A percentile compares a stretch with the other conserved stretches of the same genome.
Evolutionary conservation across 35 echinoderm and acorn worm genomes (phyloP).

Genomic region (Holothuria glaberrima): DNA sequence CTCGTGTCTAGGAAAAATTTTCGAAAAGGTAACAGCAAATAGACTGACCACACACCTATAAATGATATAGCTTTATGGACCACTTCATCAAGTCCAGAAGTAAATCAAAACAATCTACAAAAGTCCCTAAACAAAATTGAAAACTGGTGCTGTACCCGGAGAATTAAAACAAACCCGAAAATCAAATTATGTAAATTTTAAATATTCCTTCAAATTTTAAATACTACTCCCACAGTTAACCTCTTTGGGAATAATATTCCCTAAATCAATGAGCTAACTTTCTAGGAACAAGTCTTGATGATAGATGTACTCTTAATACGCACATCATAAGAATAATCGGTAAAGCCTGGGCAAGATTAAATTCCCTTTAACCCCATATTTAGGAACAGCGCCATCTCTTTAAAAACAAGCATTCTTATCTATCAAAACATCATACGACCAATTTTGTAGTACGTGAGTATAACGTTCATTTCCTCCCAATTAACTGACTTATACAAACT

Average conservation of each 20-base stretch:
- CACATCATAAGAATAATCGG: background rate
- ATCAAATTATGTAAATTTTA: background rate
- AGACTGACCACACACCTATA: background rate
- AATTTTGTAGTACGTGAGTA: too few relatives aligned
- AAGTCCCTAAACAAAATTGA: background rate
- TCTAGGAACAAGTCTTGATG: background rate
- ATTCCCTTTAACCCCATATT: too few relatives aligned
- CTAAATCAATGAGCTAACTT: background rate
- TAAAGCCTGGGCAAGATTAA: background rate
- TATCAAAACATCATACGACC: too few relatives aligned
- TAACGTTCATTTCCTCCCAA: too few relatives aligned
- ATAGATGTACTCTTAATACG: background rate
- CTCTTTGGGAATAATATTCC: background rate
- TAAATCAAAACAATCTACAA: background rate
- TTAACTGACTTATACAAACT: too few relatives aligned
- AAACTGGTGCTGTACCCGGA: background rate
- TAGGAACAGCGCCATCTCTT: too few relatives aligned
- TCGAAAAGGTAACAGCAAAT: too few relatives aligned
- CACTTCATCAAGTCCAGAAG: background rate
- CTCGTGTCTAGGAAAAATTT: too few relatives aligned
- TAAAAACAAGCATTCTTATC: too few relatives aligned
- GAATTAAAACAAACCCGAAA: background rate
- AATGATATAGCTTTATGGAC: conserved; percentile 10
- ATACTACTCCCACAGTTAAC: background rate
- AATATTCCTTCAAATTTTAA: too few relatives aligned